Base-by-base conservation (phyloP, 2,113 vertebrate genomes). In the Muntiacus reevesi region DNA sequence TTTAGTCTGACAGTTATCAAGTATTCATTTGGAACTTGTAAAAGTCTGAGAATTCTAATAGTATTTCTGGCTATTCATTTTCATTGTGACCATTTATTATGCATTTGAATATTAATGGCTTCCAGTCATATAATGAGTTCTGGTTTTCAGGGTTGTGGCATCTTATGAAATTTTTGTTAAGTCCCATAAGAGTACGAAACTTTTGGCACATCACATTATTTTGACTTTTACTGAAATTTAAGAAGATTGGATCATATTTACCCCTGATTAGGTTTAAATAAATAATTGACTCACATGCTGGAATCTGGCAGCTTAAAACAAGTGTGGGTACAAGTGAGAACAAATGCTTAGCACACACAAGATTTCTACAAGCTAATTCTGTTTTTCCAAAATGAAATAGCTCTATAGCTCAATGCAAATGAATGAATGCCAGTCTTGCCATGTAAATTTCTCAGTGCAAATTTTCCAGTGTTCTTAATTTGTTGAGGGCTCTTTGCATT, bases 401-500 rank as follows among this genome's bases (percentile, higher is more conserved):
- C 94, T 60, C 90, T 40, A 7, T 62, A 97, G 89, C 94, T 30
- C 84, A 71, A 45, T 94, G 87, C 19, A 64, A 60, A 78, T 45
- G 40, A 71, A 85, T 52, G 40, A 97, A 97, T 64, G 57, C 36
- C 10, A 76, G 40, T 87, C 25, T 93, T 67, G 55, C 47, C 59
- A 33, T 43, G 84, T n/a, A 50, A 89, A 59, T 50, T 94, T 67
- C 76, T 93, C 98, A 86, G 96, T 67, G 25, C 87, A 97, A 98
- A 91, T 89, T 97, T 98, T 98, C 55, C 59, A 98, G 91, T 71
- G 90, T 60, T 98, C 83, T 98, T 97, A 95, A 97, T 98, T 98
- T 98, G 97, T 98, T 97, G 98, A 99, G 97, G 97, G 97, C 98
- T 97, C 94, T 99, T 99, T 98, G 98, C 98, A 97, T 99, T 99